Base-by-base conservation (phyloP, 2,113 vertebrate genomes). In the Tapirus terrestris region DNA sequence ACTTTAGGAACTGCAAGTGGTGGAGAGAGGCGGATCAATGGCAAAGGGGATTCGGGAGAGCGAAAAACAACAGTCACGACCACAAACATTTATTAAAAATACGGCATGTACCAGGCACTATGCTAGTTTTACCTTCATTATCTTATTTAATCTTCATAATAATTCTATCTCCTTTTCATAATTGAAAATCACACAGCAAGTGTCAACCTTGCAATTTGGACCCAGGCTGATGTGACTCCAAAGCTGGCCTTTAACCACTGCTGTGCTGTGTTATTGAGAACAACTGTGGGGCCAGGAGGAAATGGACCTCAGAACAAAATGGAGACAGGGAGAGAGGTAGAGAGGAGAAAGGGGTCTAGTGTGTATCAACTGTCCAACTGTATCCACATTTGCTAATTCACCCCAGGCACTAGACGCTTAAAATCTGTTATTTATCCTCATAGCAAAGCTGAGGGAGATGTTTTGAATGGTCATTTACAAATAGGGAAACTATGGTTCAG, bases 81-180 rank as follows among this genome's bases (percentile, higher is more conserved):
- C 18, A 2, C 18, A 12, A 13, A 0, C 77, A 12, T 31, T 75
- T 8, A 8, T 21, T 39, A 5, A 20, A 3, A 33, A 4, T 45
- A 39, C 31, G 4, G 31, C 7, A 1, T 6, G 12, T 53, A 1
- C 39, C 21, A 1, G n/a, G 8, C 5, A 2, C 70, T 1, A 13
- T 4, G 8, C 53, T 72, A 11, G 1, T 2, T 21, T 25, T 33
- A 13, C 14, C 51, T 3, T 23, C 29, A 3, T 7, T 0, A 12
- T 48, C 45, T 27, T 13, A 8, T 9, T 60, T 16, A 6, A 14
- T 27, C 56, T 75, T 75, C 84, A 20, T 16, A 7, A n/a, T n/a
- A 16, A 23, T 16, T 39, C 18, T 12, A 13, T 21, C 31, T 31
- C 18, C 16, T 67, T 33, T 1, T 27, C 31, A 16, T 29, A 21